A percentile compares a stretch with the other conserved stretches of the same genome.
Conservation (phyloP, 2,113 vertebrate genomes). For the Verasper variegatus region DNA sequence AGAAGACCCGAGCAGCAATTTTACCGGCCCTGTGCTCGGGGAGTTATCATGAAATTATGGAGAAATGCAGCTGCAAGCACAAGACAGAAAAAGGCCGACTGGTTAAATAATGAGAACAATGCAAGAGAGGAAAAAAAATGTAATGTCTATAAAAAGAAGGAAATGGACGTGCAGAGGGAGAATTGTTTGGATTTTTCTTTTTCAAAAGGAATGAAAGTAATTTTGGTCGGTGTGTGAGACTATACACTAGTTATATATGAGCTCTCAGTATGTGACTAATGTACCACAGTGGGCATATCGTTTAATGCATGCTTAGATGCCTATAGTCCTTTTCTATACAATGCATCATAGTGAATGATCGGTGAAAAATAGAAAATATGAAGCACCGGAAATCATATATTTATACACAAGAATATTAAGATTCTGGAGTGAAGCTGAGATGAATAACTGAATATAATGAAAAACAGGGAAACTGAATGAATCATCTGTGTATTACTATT, state of each 20-base stretch:
- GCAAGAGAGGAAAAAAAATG: neutral
- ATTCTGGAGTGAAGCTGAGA: neutral
- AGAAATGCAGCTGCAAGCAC: conserved; percentile 3
- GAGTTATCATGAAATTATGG: conserved; percentile 23
- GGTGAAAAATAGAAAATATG: neutral
- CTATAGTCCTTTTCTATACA: neutral
- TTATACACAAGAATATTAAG: neutral
- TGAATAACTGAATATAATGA: neutral
- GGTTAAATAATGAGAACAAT: conserved; percentile 3
- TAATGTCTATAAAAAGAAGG: neutral
- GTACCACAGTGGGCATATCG: neutral
- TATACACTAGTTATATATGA: neutral
- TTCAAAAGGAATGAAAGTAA: neutral
- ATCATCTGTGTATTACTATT: neutral
- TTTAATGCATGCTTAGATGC: neutral
- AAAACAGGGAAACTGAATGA: neutral
- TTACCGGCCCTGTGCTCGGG: neutral
- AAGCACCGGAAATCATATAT: neutral
- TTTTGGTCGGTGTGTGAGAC: neutral
- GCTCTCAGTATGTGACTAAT: conserved; percentile 11
- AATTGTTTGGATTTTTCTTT: conserved; percentile 7
- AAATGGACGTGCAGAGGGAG: neutral
- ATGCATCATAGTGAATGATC: neutral
- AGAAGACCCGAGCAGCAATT: no score
- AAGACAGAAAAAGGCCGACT: neutral